Percentiles rank a stretch among this genome's conserved stretches.
These are phyloP conservation scores for Sarcophaga rosellei DNA, from an alignment of 2,888 invertebrate species.

Conservation along the genomic window DNA sequence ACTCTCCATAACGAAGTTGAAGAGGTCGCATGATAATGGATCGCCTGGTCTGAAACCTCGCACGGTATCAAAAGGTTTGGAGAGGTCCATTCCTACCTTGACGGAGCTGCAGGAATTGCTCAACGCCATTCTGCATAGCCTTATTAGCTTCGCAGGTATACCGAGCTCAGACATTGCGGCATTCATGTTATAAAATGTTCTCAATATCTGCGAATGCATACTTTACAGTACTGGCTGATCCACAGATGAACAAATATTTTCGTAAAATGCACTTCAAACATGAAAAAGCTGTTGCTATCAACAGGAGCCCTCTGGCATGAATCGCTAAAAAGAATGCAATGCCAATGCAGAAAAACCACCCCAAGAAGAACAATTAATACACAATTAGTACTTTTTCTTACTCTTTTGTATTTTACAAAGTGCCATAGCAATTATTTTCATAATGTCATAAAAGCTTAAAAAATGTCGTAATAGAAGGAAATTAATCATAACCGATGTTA, in stretches of 20 bases:
- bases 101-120: no score
- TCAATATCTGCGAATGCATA: not conserved
- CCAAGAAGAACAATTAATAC: conserved; percentile 10
- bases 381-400: conserved; percentile 42
- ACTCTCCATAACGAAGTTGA: no score
- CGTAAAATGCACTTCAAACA: conserved; percentile 23
- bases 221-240: not conserved
- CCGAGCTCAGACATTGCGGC: no score
- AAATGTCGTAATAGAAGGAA: conserved; percentile 22
- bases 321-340: conserved; percentile 6
- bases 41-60: no score
- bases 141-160: no score
- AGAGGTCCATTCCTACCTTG: no score
- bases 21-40: no score
- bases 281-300: conserved; percentile 26
- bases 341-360: conserved; percentile 17
- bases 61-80: no score
- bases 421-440: conserved; percentile 24
- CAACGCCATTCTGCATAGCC: no score
- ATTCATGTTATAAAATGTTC: not conserved
- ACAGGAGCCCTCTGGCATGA: conserved; percentile 18
- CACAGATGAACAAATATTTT: conserved; percentile 22
- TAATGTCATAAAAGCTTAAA: conserved; percentile 28
- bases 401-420: conserved; percentile 14
- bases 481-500: conserved; percentile 50